phyloP scores from a whole-genome alignment of 2,888 invertebrate species.

The Noctuana brunneofusca region DNA sequence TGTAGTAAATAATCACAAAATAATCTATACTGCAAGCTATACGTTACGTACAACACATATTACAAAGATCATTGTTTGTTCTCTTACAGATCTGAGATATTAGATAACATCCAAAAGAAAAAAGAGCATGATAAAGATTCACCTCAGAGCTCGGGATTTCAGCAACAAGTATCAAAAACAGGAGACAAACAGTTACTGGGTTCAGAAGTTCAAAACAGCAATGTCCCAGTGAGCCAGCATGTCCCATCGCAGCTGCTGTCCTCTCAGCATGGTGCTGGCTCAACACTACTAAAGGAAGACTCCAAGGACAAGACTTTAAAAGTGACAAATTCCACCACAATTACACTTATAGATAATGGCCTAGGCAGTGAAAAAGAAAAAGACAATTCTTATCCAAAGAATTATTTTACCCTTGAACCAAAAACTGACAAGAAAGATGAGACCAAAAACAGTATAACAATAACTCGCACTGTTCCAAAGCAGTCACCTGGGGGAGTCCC shows the following conservation, averaged over 20 bases:
- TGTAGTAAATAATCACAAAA: constrained; percentile 35
- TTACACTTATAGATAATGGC: constrained; percentile 72
- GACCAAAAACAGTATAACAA: constrained; percentile 77
- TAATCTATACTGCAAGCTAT: constrained; percentile 19
- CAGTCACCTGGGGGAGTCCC: constrained; percentile 60
- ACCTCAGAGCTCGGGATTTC: constrained; percentile 59
- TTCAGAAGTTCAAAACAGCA: constrained; percentile 56
- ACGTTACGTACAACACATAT: not conserved
- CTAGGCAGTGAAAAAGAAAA: constrained; percentile 65
- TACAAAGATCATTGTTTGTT: constrained; percentile 1
- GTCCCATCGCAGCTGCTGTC: constrained; percentile 68
- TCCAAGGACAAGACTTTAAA: constrained; percentile 72
- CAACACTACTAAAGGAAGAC: constrained; percentile 65
- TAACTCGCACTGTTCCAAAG: constrained; percentile 70
- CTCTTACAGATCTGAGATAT: constrained; percentile 83
- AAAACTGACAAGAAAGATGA: constrained; percentile 78
- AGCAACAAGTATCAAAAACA: constrained; percentile 57
- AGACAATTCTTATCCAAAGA: constrained; percentile 67
- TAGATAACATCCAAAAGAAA: constrained; percentile 83
- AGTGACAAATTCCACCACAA: constrained; percentile 74
- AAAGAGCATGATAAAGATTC: constrained; percentile 72
- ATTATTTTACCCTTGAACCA: constrained; percentile 72
- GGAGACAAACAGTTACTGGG: constrained; percentile 56
- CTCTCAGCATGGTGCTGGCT: constrained; percentile 58
- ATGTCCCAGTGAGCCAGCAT: constrained; percentile 67